These are phyloP conservation scores for Dasypolia templi DNA, from an alignment of 2,888 invertebrate species.

Conservation along the genomic window DNA sequence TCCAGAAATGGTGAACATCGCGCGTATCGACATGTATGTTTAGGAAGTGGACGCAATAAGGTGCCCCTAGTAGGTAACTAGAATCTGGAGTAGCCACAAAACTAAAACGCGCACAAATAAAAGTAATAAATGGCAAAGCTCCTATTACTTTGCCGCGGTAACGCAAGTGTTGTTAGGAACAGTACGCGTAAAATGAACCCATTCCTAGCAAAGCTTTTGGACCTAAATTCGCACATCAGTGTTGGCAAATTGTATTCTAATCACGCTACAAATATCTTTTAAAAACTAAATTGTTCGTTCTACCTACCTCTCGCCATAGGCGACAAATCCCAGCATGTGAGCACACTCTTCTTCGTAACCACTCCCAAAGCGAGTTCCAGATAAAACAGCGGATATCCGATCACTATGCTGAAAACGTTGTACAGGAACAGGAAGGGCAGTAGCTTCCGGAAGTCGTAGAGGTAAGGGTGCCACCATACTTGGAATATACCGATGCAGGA, in stretches of 20 bases:
- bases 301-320: slow-evolving; percentile 83
- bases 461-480: slow-evolving; percentile 87
- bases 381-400: slow-evolving; percentile 85
- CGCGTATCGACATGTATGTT: background rate
- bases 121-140: too few relatives aligned
- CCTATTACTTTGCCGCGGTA: too few relatives aligned
- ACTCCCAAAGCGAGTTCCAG: slow-evolving; percentile 85
- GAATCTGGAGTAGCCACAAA: too few relatives aligned
- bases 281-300: background rate
- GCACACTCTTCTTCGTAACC: slow-evolving; percentile 83
- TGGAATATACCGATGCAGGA: slow-evolving; percentile 85
- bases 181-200: too few relatives aligned
- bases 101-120: too few relatives aligned
- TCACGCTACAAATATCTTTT: background rate
- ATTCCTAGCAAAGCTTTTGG: too few relatives aligned
- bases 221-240: too few relatives aligned
- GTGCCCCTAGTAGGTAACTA: too few relatives aligned
- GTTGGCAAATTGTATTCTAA: too few relatives aligned
- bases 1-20: background rate
- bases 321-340: slow-evolving; percentile 86
- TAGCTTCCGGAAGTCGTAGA: slow-evolving; percentile 78
- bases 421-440: slow-evolving; percentile 85
- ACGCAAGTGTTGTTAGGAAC: too few relatives aligned
- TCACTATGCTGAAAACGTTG: slow-evolving; percentile 82
- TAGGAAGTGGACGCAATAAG: background rate